A percentile compares a stretch with the other conserved stretches of the same genome.
Conservation (phyloP, 92 coral and sea anemone genomes). For the Zoanthus gigantus region DNA sequence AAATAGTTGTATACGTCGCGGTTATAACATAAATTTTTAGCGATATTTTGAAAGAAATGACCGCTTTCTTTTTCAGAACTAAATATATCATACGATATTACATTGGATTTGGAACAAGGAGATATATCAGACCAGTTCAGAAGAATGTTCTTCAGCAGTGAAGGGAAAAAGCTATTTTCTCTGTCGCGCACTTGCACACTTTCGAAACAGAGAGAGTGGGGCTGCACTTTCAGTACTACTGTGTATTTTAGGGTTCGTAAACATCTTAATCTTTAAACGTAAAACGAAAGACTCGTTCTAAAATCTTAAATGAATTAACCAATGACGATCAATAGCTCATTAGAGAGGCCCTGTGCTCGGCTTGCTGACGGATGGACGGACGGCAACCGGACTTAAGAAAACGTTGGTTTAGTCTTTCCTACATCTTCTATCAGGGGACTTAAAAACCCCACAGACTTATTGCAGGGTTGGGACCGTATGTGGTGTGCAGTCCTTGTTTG, state of each 20-base stretch:
- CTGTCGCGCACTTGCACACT: conserved; percentile 24
- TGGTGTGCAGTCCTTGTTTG: no score
- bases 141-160: conserved; percentile 32
- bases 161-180: conserved; percentile 14
- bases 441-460: no score
- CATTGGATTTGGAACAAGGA: conserved; percentile 46
- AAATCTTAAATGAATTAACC: no score
- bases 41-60: not conserved
- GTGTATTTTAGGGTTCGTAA: conserved; percentile 31
- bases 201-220: conserved; percentile 37
- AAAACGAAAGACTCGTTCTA: no score
- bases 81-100: conserved; percentile 23
- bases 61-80: conserved; percentile 8
- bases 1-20: no score
- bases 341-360: not conserved
- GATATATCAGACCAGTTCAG: conserved; percentile 37
- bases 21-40: no score
- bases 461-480: no score
- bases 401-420: no score
- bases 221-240: conserved; percentile 3
- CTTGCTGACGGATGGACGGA: no score
- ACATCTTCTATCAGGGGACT: no score
- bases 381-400: no score
- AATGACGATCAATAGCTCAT: not conserved
- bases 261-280: not conserved